Evolutionary conservation across 2,888 invertebrate genomes (phyloP).

Genomic region (Aporophyla lueneburgensis): DNA sequence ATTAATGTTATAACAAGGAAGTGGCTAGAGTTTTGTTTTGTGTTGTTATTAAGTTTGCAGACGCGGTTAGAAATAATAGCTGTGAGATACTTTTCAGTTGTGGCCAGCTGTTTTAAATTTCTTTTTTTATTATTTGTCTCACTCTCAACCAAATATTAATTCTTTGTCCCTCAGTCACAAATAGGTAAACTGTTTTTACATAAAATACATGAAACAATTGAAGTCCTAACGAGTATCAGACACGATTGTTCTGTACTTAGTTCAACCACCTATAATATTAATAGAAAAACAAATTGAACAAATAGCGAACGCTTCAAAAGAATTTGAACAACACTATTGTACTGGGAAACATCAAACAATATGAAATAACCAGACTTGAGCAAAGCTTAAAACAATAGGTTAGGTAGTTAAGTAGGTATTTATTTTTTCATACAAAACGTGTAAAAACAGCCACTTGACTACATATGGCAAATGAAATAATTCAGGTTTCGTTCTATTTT

Average conservation of each 20-base stretch:
- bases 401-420: not conserved
- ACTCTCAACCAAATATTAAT: not conserved
- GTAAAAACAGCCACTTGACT: not conserved
- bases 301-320: not conserved
- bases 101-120: not conserved
- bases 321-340: not conserved
- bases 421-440: not conserved
- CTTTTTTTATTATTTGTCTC: not conserved
- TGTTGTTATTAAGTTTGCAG: not conserved
- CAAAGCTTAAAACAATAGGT: not conserved
- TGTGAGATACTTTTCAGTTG: not conserved
- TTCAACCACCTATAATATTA: not conserved
- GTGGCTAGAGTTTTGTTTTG: not conserved
- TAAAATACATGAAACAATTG: not conserved
- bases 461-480: not conserved
- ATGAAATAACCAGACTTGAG: not conserved
- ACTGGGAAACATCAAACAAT: not conserved
- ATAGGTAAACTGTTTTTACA: not conserved
- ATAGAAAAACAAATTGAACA: not conserved
- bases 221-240: not conserved
- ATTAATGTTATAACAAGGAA: not conserved
- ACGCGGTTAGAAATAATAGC: not conserved
- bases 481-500: not conserved
- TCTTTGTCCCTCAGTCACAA: not conserved
- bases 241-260: conserved; percentile 4